Evolutionary conservation across 2,888 invertebrate species (phyloP), one percentile per base, ranked within the genome.

Genomic region (Xestia sexstrigata): DNA sequence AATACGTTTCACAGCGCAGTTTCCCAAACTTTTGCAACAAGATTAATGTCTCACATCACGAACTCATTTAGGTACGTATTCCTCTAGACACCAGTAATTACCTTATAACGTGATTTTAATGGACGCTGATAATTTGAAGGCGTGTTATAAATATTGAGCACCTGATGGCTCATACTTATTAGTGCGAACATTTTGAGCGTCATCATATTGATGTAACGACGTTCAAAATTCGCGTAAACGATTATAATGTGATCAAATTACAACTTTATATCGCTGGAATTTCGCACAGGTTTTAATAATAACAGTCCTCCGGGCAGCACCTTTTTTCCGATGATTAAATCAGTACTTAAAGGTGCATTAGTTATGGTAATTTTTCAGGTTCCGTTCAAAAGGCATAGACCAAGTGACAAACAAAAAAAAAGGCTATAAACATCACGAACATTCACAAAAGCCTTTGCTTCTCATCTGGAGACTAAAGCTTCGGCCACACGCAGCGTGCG

Each of bases 401-500:
- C 42, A 30, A 66, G n/a, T 20, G 26, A 84, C 45, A 75, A 70
- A 82, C 55, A 85, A 85, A 70, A 5, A 42, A 30, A 73, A 77
- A 35, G 30, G 66, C 83, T 55, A 65, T 82, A 73, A 81, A 77
- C 62, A 76, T 67, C 55, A 67, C 49, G 47, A 76, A 58, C 67
- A 63, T 67, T 77, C 83, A 85, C 71, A 69, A 67, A 42, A 87
- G 79, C 76, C 76, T 82, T 84, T 68, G 47, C 65, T 86, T 58
- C 78, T 82, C 84, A 85, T 85, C 76, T 85, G 74, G 70, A 79
- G 87, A 87, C 87, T 86, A 87, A 89, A 90, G 83, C 74, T 60
- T 20, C 63, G 92, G 84, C 93, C 93, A 92, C 93, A 92, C 93
- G 90, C 93, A 88, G 88, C 84, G 92, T 63, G 60, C 63, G 71